Evolutionary conservation across 30 jellyfish, hydroid and myxozoan species (phyloP).

Genomic region (Hydractinia symbiolongicarpus): DNA sequence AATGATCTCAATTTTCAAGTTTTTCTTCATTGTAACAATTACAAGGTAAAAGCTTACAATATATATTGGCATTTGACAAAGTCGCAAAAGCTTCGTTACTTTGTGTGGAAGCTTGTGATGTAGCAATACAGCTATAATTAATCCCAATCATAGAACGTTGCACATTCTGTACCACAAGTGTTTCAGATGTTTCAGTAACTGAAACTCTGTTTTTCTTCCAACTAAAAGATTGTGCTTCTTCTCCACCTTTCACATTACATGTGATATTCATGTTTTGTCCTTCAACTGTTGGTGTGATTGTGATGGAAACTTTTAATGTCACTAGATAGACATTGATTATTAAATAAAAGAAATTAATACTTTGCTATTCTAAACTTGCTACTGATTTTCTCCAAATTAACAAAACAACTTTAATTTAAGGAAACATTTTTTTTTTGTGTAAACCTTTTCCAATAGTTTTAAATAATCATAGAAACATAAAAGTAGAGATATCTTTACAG

Average conservation of each 20-base stretch:
- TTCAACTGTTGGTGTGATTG: not conserved
- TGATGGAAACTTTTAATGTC: not conserved
- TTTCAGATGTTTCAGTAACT: not conserved
- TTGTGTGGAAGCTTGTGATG: not conserved
- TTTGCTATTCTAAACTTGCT: not conserved
- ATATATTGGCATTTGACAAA: too few species aligned
- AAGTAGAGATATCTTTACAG: too few species aligned
- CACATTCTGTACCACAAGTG: not conserved
- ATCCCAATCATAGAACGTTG: not conserved
- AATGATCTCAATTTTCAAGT: not conserved
- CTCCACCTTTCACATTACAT: not conserved
- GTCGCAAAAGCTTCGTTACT: too few species aligned
- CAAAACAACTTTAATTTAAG: too few species aligned
- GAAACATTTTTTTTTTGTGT: too few species aligned
- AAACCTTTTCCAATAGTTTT: too few species aligned
- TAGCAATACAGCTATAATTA: not conserved
- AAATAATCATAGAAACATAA: too few species aligned
- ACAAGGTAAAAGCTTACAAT: not conserved
- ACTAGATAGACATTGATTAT: not conserved
- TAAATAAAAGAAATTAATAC: not conserved
- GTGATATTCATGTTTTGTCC: not conserved
- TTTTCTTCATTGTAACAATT: not conserved
- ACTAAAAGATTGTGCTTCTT: not conserved
- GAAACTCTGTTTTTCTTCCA: not conserved
- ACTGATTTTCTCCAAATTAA: not conserved